Base-by-base conservation (phyloP, 2,888 invertebrate genomes). In the Entomobrya proxima region DNA sequence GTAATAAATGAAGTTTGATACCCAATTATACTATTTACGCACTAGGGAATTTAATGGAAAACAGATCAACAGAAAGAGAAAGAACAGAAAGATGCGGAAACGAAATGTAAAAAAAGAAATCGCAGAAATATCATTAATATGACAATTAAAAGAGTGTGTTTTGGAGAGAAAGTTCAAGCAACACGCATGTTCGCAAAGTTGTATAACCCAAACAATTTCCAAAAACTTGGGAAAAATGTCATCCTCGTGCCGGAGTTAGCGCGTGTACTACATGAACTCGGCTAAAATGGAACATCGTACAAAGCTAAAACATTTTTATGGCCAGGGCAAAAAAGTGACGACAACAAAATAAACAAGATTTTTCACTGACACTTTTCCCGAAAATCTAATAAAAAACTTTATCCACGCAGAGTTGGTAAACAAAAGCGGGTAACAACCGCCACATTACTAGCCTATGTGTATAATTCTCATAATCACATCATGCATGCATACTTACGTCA, bases 341-440 rank as follows among this genome's bases (percentile, higher is more conserved):
- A 58, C 7, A 58, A 35, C 7, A 58, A 35, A 35, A 35, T 64
- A 64, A 64, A 64, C 35, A 32, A 64, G 18, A 32, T 64, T 64
- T 64, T 18, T 64, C 64, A 64, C 35, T 64, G 64, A 64, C 64
- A 35, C 35, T 64, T 64, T 35, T n/a, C 7, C 35, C n/a, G n/a
- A 13, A 58, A n/a, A n/a, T 21, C 4, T 35, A 35, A 30, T 30
- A 58, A 58, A 58, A 30, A 4, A 15, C 27, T 2, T 58, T n/a
- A n/a, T n/a, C n/a, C n/a, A n/a, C n/a, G n/a, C n/a, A n/a, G 30
- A 1, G 24, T 30, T 24, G 52, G 30, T 58, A 58, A 58, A 58
- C 58, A 3, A 58, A 58, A 30, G 21, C 30, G 58, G 30, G 30
- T 27, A 52, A 6, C 21, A 52, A 52, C 11, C 21, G 24, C 6